A percentile compares a stretch with the other conserved stretches of the same genome.
phyloP scores from a whole-genome alignment of 30 jellyfish, hydroid and myxozoan species.

The Nemopilema nomurai region DNA sequence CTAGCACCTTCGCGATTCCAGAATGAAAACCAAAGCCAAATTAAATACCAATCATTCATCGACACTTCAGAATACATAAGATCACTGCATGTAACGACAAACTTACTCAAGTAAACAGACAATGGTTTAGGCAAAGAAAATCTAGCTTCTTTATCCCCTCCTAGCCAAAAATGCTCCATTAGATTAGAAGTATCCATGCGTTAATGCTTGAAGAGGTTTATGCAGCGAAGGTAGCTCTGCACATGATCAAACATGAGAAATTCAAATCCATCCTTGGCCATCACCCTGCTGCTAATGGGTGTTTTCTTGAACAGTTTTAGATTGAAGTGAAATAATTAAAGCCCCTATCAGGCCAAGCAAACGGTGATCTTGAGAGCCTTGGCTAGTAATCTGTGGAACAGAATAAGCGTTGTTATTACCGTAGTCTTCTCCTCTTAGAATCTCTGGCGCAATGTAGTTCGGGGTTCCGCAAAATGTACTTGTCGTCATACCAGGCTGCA shows the following conservation, averaged over 20 bases:
- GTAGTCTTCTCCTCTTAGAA: constrained; percentile 94
- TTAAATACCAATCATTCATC: no score
- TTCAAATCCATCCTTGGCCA: no score
- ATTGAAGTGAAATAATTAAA: background rate
- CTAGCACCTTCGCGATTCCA: constrained; percentile 82
- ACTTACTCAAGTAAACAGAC: no score
- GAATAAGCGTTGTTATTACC: constrained; percentile 62
- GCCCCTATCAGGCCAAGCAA: background rate
- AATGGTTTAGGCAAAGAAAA: background rate
- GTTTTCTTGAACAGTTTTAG: background rate
- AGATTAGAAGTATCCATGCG: background rate
- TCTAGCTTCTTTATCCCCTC: background rate
- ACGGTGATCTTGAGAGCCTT: no score
- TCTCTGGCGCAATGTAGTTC: constrained; percentile 99
- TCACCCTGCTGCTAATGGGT: no score
- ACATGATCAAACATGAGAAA: no score
- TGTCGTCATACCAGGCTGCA: constrained; percentile 93
- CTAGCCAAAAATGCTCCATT: background rate
- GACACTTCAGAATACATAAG: no score
- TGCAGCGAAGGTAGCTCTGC: no score
- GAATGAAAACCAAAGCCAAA: no score
- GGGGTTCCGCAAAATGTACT: constrained; percentile 99
- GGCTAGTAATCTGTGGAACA: no score
- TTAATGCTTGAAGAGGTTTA: background rate
- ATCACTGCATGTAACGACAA: no score